Conservation (phyloP, 2,113 vertebrate species). For the Ciconia maguari region DNA sequence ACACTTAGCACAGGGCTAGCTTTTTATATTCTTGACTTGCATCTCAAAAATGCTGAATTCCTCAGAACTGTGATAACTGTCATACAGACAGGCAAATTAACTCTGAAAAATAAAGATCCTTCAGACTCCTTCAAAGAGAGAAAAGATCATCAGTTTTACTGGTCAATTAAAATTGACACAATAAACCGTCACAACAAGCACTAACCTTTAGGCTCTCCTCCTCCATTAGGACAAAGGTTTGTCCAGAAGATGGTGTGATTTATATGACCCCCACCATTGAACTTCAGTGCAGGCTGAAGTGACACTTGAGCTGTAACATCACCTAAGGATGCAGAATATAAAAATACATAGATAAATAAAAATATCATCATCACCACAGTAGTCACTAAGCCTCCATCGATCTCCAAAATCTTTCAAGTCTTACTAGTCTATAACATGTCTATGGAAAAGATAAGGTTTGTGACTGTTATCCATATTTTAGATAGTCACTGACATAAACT, state of each 20-base stretch:
- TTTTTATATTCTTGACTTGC: not conserved
- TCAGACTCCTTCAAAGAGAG: not conserved
- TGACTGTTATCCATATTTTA: not conserved
- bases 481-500: not conserved
- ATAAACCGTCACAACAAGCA: not conserved
- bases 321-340: conserved; percentile 73
- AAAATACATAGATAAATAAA: not conserved
- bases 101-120: not conserved
- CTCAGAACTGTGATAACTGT: not conserved
- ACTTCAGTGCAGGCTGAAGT: conserved; percentile 89
- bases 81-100: not conserved
- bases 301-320: conserved; percentile 89
- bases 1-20: not conserved
- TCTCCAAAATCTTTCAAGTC: not conserved
- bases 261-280: conserved; percentile 96
- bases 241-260: conserved; percentile 99
- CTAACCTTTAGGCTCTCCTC: conserved; percentile 92
- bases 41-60: accelerated
- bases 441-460: not conserved
- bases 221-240: conserved; percentile 91
- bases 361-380: not conserved
- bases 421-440: not conserved
- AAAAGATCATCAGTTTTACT: not conserved
- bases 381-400: not conserved
- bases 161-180: not conserved